These are phyloP conservation scores for Gonatopus flavifemur DNA, from an alignment of 1,140 invertebrate species.

Conservation along the genomic window DNA sequence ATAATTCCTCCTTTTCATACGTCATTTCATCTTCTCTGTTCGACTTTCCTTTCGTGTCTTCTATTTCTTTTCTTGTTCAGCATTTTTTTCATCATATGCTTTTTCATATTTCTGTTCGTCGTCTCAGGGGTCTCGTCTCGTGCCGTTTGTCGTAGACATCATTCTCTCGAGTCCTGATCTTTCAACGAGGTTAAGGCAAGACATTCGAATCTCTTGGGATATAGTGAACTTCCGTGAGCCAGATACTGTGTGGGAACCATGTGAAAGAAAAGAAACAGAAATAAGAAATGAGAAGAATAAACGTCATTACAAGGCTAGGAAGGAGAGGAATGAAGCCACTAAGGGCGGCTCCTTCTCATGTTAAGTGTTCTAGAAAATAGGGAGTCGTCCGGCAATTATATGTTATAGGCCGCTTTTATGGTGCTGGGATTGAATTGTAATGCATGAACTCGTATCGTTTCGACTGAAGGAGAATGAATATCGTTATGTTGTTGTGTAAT, in stretches of 20 bases:
- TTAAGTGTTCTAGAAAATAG: too few relatives aligned
- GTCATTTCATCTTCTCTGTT: too few relatives aligned
- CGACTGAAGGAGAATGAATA: too few relatives aligned
- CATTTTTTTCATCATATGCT: not conserved
- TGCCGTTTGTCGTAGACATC: conserved; percentile 27
- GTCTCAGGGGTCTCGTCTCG: conserved; percentile 24
- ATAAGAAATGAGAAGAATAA: not conserved
- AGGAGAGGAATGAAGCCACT: too few relatives aligned
- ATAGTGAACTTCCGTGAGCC: not conserved
- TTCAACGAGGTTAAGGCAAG: conserved; percentile 28
- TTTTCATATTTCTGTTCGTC: not conserved
- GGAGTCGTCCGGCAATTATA: too few relatives aligned
- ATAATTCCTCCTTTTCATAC: too few relatives aligned
- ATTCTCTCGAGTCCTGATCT: conserved; percentile 31
- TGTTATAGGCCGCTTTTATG: too few relatives aligned
- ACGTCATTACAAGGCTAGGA: conserved; percentile 13
- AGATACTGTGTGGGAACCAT: not conserved
- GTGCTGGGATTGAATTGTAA: too few relatives aligned
- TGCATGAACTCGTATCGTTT: too few relatives aligned
- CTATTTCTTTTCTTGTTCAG: not conserved
- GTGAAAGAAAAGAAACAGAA: not conserved
- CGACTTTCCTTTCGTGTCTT: not conserved
- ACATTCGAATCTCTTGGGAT: conserved; percentile 14
- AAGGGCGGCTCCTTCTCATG: too few relatives aligned
- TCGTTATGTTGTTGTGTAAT: too few relatives aligned